Evolutionary conservation across 2,113 vertebrate species (phyloP).

Genomic region (Carassius carassius): DNA sequence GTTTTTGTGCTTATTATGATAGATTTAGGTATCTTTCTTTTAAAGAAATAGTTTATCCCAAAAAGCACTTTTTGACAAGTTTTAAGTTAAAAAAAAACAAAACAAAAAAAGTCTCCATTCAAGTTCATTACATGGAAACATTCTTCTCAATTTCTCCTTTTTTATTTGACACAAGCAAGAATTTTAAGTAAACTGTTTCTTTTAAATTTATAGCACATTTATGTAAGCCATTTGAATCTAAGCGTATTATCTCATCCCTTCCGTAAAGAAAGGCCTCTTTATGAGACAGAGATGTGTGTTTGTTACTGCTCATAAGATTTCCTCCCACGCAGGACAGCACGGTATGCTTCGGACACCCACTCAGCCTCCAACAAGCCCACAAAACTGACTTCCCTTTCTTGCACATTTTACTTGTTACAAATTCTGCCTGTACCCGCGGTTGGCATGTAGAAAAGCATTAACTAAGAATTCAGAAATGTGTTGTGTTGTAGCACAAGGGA

Average conservation of each 20-base stretch:
- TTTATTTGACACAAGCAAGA: background rate
- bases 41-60: background rate
- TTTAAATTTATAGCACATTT: constrained; percentile 40
- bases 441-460: background rate
- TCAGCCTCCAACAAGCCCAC: background rate
- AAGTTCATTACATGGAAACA: background rate
- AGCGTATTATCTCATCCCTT: constrained; percentile 43
- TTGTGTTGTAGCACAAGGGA: background rate
- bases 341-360: constrained; percentile 45
- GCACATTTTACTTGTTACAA: constrained; percentile 2
- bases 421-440: background rate
- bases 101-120: no score
- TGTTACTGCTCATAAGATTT: constrained; percentile 48
- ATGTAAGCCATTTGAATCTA: constrained; percentile 51
- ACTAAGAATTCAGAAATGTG: background rate
- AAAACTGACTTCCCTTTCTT: constrained; percentile 14
- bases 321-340: constrained; percentile 44
- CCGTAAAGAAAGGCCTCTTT: constrained; percentile 40
- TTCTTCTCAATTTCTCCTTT: background rate
- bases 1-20: background rate
- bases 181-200: background rate
- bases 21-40: background rate
- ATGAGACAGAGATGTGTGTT: constrained; percentile 6
- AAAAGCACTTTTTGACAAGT: background rate
- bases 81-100: background rate